Base-by-base conservation (phyloP, 1,140 invertebrate species). In the Neodiprion fabricii region DNA sequence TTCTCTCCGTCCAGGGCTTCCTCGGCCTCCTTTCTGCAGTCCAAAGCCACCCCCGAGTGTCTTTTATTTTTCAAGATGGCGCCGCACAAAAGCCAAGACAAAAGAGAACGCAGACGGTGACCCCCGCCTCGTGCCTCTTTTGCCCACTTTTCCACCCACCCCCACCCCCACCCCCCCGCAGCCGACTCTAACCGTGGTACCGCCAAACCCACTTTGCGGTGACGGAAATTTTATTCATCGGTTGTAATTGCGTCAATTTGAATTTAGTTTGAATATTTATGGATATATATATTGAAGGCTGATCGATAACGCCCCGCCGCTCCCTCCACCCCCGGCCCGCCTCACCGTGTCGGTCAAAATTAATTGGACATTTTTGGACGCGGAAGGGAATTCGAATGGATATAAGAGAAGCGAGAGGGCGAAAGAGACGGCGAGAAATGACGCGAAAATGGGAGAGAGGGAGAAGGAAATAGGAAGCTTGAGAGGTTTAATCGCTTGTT, bases 161-260 rank as follows among this genome's bases (percentile, higher is more conserved):
- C 53, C n/a, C 53, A 4, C 53, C 7, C 53, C 53, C 9, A 5
- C 11, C 53, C 3, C n/a, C 11, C 9, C 53, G 53, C 9, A 17
- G n/a, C 4, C 11, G 53, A 61, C 28, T 40, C 28, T 40, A 40
- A 4, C 53, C 53, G n/a, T 61, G 5, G 53, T 17, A 61, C 53
- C 53, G 53, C 53, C 53, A 61, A 61, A 61, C 53, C 53, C 53
- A 61, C 53, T 61, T 61, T 61, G 53, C 53, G 53, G 53, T 61
- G 53, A 61, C n/a, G n/a, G 53, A 61, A 61, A 61, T 61, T 61
- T 61, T 61, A 61, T 61, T 61, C 53, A 61, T 61, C 53, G 53
- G 53, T 61, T 61, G 53, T 61, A 61, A 61, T 61, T 61, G 53
- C 53, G 53, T 61, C 53, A 17, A 9, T 61, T 61, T 61, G 53